Evolutionary conservation across 2,113 vertebrate species (phyloP).

Genomic region (Indicator maculatus): DNA sequence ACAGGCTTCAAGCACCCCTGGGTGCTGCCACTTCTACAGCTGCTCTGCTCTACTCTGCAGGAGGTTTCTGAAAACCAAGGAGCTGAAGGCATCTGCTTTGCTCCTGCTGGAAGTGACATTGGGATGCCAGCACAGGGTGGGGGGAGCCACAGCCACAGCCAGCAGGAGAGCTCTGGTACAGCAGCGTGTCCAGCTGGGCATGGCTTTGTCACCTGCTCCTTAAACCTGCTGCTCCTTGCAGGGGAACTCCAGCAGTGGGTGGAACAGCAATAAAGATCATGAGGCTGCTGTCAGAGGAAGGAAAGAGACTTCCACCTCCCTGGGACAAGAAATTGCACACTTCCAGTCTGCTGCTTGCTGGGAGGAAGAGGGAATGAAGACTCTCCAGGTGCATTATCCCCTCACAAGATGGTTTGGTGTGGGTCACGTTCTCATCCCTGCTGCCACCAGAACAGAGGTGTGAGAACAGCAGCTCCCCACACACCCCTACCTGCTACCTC

Average conservation of each 20-base stretch:
- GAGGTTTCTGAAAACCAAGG: background rate
- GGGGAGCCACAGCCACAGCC: background rate
- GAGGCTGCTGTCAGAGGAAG: background rate
- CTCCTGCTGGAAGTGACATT: background rate
- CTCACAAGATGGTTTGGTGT: background rate
- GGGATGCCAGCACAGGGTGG: rapidly evolving
- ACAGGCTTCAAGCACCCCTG: background rate
- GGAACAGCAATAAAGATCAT: background rate
- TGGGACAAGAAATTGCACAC: background rate
- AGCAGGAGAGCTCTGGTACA: background rate
- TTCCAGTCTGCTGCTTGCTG: background rate
- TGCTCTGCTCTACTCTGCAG: background rate
- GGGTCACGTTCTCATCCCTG: no score
- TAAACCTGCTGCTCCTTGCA: background rate
- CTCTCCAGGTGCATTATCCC: background rate
- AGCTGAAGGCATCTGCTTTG: background rate
- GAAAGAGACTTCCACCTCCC: background rate
- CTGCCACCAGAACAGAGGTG: no score
- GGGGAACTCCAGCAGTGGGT: background rate
- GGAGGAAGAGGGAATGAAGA: background rate
- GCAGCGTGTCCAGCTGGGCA: rapidly evolving
- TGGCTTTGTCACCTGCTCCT: background rate
- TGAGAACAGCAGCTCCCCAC: no score
- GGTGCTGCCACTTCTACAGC: background rate
- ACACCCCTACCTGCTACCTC: no score